Evolutionary conservation across 92 coral and sea anemone species (phyloP), one percentile per base, ranked within the genome.

Genomic region (Virgularia gustaviana): DNA sequence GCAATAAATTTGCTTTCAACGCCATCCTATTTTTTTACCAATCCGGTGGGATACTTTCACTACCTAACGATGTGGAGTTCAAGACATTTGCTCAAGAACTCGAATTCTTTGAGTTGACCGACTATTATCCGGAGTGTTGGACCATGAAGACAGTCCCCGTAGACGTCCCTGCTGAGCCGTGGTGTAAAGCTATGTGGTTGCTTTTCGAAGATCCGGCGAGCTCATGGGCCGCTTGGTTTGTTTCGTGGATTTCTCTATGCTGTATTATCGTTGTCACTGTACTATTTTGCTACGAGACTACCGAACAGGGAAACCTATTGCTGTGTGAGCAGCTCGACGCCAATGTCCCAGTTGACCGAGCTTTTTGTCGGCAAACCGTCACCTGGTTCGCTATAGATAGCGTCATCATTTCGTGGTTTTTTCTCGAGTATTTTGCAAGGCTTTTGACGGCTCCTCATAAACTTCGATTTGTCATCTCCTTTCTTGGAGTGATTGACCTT

Each of bases 11-110:
- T 22, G 80, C 89, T 15, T 92, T 92, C 45, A 90, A 86, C 76
- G 98, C 98, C 35, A 87, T 92, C 47, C 38, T 92, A 43, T 92
- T 92, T 59, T 92, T 85, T 47, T 92, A 92, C 78, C 98, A 92
- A 37, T 92, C 98, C 9, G 83, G 90, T 0, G 98, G 98, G 9
- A 92, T 92, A 19, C 86, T 92, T 1, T 78, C 92, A 11, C 86
- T 83, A 30, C 98, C 98, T 1, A 83, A 76, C 6, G 92, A 86
- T 20, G 90, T 92, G 23, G 81, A 87, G 36, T 96, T 89, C 42
- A 83, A 76, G 8, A 57, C 68, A 1, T 92, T 92, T 60, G 36
- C 64, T 27, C 70, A 75, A 15, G 98, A 92, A 31, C 62, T 92
- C 8, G 80, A 82, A 36, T 92, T 92, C 78, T 92, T 67, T 72